Conservation (phyloP, 2,888 invertebrate species). For the Galeruca laticollis region DNA sequence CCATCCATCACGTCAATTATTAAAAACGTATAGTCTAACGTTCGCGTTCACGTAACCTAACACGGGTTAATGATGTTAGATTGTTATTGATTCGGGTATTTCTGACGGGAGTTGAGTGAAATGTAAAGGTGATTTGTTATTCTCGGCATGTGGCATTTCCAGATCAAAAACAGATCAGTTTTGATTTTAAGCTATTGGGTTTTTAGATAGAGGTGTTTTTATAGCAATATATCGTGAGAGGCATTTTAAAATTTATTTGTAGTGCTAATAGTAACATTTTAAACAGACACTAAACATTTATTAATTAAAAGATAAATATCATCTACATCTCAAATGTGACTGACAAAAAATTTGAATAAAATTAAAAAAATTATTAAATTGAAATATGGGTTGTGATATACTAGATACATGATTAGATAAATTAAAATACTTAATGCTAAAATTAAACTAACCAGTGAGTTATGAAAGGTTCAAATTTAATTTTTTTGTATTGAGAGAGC, state of each 20-base stretch:
- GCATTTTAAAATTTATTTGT: neutral
- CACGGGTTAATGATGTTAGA: neutral
- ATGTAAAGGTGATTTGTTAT: constrained; percentile 32
- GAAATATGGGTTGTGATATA: too few species aligned
- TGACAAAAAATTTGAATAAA: too few species aligned
- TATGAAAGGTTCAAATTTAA: too few species aligned
- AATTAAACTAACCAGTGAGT: too few species aligned
- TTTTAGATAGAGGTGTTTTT: constrained; percentile 24
- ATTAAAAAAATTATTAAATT: too few species aligned
- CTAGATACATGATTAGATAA: too few species aligned
- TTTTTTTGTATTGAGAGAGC: too few species aligned
- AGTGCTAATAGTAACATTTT: too few species aligned
- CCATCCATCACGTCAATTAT: constrained; percentile 29
- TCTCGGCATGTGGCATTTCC: constrained; percentile 24
- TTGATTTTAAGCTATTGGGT: constrained; percentile 19
- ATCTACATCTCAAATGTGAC: too few species aligned
- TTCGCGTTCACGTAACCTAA: neutral
- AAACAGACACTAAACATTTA: too few species aligned
- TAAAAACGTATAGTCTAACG: neutral
- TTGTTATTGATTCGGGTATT: neutral
- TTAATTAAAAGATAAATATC: too few species aligned
- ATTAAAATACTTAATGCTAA: too few species aligned
- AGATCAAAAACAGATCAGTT: constrained; percentile 36
- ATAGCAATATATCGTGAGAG: neutral
- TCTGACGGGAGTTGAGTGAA: neutral